Conservation (phyloP, 2,888 invertebrate genomes). For the Pammene aurita region DNA sequence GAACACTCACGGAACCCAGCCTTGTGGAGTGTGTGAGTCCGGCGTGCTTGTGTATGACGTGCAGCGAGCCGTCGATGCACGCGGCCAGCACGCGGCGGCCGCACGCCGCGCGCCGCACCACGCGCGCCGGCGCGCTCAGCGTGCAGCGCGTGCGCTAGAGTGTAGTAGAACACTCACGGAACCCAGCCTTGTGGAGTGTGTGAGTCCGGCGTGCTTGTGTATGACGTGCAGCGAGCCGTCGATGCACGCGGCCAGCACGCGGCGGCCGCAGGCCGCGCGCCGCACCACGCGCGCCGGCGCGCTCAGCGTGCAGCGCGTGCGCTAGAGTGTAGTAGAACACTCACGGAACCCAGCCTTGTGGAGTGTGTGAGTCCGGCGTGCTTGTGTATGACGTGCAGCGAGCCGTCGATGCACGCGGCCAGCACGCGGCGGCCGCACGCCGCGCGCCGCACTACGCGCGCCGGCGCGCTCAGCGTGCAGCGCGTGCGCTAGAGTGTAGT, state of each 20-base stretch:
- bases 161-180: too few species aligned
- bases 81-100: constrained; percentile 89
- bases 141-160: constrained; percentile 48
- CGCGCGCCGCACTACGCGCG: constrained; percentile 56
- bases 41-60: constrained; percentile 88
- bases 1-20: constrained; percentile 58
- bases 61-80: constrained; percentile 93
- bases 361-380: constrained; percentile 87
- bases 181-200: constrained; percentile 82
- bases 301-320: constrained; percentile 72
- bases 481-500: constrained; percentile 45
- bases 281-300: constrained; percentile 67
- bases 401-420: constrained; percentile 93
- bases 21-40: constrained; percentile 86
- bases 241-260: constrained; percentile 91
- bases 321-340: not conserved
- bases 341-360: constrained; percentile 70
- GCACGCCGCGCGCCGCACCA: constrained; percentile 74
- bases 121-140: constrained; percentile 80
- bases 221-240: constrained; percentile 92
- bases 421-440: constrained; percentile 88
- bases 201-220: constrained; percentile 89
- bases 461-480: constrained; percentile 79
- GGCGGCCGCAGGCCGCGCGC: constrained; percentile 84
- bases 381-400: constrained; percentile 91